Conservation (phyloP, 2,888 invertebrate species). For the Bombyx huttoni region DNA sequence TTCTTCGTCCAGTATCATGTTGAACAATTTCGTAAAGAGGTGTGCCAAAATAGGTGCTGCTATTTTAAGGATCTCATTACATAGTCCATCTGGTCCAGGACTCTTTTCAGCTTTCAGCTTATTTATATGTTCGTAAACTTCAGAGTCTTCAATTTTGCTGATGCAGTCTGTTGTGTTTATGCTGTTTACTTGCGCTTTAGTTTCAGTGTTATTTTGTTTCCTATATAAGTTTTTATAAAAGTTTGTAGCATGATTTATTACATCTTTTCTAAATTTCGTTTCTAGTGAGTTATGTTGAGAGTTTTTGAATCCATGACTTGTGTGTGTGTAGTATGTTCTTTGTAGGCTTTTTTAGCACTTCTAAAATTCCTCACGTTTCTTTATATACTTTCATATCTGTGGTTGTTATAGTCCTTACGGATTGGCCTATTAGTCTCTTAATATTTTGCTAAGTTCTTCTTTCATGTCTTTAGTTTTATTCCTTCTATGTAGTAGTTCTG, state of each 20-base stretch:
- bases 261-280: conserved; percentile 7
- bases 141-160: not conserved
- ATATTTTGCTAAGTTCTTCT: conserved; percentile 4
- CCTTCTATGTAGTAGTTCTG: conserved; percentile 2
- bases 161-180: conserved; percentile 1
- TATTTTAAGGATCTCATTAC: conserved; percentile 3
- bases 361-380: conserved; percentile 8
- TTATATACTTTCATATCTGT: conserved; percentile 5
- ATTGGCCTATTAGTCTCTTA: conserved; percentile 4
- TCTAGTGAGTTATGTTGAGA: conserved; percentile 1
- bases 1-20: conserved; percentile 3
- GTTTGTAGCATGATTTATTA: conserved; percentile 6
- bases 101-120: not conserved
- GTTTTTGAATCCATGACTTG: conserved; percentile 4
- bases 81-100: conserved; percentile 1
- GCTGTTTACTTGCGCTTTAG: not conserved
- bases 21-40: conserved; percentile 1
- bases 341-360: conserved; percentile 8
- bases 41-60: not conserved
- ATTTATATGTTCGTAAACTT: conserved; percentile 2
- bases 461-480: conserved; percentile 5
- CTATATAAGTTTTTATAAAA: conserved; percentile 5
- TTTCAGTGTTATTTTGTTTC: no score
- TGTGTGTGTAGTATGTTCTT: conserved; percentile 5
- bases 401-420: conserved; percentile 4